These are phyloP conservation scores for Helicoverpa armigera DNA, from an alignment of 1,140 invertebrate species.

Conservation along the genomic window DNA sequence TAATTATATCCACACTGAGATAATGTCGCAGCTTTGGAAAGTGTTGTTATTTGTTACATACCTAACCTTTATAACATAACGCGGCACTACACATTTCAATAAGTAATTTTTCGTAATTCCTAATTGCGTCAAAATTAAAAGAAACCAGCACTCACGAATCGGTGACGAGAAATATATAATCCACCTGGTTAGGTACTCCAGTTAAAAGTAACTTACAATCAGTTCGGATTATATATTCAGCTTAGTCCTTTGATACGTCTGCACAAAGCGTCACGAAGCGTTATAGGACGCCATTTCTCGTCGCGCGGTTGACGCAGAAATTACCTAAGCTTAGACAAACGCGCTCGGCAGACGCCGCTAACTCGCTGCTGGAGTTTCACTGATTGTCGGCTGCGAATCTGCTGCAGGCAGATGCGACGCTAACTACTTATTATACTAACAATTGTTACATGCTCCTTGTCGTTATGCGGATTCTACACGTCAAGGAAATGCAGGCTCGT, in stretches of 20 bases:
- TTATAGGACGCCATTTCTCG: constrained; percentile 43
- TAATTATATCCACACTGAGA: too few relatives aligned
- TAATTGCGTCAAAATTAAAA: too few relatives aligned
- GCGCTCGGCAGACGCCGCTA: constrained; percentile 32
- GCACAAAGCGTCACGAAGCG: constrained; percentile 44
- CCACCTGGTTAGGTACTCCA: not conserved
- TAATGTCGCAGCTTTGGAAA: too few relatives aligned
- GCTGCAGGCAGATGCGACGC: constrained; percentile 49
- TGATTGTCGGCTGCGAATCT: constrained; percentile 45
- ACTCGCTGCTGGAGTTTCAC: constrained; percentile 45
- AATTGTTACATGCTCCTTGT: constrained; percentile 43
- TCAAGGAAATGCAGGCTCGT: not conserved
- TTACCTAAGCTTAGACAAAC: constrained; percentile 53
- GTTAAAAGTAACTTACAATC: constrained; percentile 17
- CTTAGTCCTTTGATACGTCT: constrained; percentile 36
- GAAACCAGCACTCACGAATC: too few relatives aligned
- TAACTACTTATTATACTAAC: constrained; percentile 55
- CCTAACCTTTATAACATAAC: too few relatives aligned
- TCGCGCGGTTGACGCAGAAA: constrained; percentile 51
- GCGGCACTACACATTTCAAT: too few relatives aligned
- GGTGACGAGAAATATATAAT: too few relatives aligned
- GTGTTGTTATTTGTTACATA: not conserved
- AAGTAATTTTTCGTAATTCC: too few relatives aligned
- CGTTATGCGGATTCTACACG: not conserved
- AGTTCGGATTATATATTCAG: constrained; percentile 41